Conservation (phyloP, 2,888 invertebrate species). For the Dynastes tityus region DNA sequence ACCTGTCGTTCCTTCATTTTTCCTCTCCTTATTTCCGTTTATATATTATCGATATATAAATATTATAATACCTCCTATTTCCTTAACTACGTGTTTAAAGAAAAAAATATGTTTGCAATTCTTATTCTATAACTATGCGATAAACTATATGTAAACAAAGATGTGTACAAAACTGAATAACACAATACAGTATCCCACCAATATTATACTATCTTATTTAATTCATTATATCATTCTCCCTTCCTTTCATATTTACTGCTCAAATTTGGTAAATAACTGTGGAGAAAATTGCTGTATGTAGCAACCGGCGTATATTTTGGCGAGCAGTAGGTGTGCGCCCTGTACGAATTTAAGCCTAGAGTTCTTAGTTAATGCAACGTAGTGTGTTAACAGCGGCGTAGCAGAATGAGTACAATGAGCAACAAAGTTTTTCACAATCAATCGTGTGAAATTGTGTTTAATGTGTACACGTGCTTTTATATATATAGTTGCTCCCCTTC, state of each 20-base stretch:
- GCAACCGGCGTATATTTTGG: no score
- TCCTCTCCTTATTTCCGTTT: slow-evolving; percentile 43
- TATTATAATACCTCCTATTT: slow-evolving; percentile 34
- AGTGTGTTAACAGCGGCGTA: no score
- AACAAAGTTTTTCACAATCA: no score
- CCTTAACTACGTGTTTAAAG: slow-evolving; percentile 49
- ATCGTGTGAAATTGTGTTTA: no score
- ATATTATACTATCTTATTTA: slow-evolving; percentile 46
- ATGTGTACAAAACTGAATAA: slow-evolving; percentile 59
- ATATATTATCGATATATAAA: slow-evolving; percentile 44
- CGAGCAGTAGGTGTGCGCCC: no score
- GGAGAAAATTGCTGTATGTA: no score
- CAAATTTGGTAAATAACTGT: no score
- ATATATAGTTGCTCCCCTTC: no score
- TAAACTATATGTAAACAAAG: slow-evolving; percentile 58
- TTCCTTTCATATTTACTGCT: neutral
- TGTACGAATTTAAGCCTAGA: no score
- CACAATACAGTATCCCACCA: slow-evolving; percentile 60
- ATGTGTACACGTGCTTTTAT: no score
- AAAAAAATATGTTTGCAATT: slow-evolving; percentile 57
- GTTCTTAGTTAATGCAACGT: no score
- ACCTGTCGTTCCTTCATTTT: slow-evolving; percentile 54
- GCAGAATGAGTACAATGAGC: no score
- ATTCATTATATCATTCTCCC: neutral
- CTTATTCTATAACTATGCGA: slow-evolving; percentile 59